Evolutionary conservation across 1,140 invertebrate genomes (phyloP).

Genomic region (Nymphalis io): DNA sequence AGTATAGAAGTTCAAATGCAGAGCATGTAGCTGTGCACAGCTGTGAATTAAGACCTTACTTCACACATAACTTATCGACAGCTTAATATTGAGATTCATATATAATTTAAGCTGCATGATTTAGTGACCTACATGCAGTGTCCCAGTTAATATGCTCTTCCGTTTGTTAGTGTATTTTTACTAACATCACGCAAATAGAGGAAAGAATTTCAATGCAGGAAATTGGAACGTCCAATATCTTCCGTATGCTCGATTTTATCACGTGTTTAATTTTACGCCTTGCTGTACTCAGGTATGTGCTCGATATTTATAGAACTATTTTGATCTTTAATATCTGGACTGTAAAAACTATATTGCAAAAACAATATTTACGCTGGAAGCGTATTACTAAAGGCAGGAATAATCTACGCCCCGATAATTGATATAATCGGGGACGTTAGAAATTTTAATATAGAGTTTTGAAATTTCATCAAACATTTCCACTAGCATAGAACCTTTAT

Average conservation of each 20-base stretch:
- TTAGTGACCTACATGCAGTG: conserved; percentile 37
- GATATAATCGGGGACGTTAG: not conserved
- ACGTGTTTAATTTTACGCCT: conserved; percentile 33
- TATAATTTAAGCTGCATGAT: conserved; percentile 33
- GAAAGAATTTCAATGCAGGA: conserved; percentile 35
- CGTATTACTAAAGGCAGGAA: not conserved
- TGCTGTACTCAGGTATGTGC: conserved; percentile 24
- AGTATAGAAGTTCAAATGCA: too few relatives aligned
- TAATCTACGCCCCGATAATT: not conserved
- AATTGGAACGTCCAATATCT: conserved; percentile 29
- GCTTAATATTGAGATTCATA: conserved; percentile 23
- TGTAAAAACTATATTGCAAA: conserved; percentile 12
- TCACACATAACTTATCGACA: conserved; percentile 31
- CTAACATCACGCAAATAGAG: conserved; percentile 32
- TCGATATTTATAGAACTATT: conserved; percentile 4
- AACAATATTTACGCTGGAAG: not conserved
- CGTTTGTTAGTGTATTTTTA: conserved; percentile 38
- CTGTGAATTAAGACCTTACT: conserved; percentile 13
- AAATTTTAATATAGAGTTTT: conserved; percentile 2
- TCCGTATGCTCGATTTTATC: conserved; percentile 30
- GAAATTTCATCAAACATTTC: not conserved
- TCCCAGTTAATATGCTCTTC: conserved; percentile 28
- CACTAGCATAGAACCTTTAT: not conserved
- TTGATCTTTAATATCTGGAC: conserved; percentile 12
- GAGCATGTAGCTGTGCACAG: not conserved